Percentiles rank a stretch among this genome's conserved stretches.
Evolutionary conservation across 2,797 vertebrate species (phyloP).

Genomic region (Rhabdophis nuchalis): DNA sequence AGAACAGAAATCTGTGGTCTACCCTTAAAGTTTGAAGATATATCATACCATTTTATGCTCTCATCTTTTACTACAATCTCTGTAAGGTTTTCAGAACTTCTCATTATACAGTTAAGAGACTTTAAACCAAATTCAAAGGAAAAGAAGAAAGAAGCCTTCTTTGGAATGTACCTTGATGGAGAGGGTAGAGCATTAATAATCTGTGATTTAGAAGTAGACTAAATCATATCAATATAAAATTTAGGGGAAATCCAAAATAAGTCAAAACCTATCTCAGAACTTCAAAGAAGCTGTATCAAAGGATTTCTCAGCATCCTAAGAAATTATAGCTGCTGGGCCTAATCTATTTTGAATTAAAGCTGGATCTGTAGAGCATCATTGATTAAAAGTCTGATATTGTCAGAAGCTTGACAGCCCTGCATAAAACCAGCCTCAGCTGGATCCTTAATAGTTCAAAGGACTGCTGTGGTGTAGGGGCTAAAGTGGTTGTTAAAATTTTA

Average conservation of each 20-base stretch:
- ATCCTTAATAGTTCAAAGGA: not conserved
- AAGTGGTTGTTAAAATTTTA: not conserved
- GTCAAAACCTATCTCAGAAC: not conserved
- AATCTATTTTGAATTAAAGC: not conserved
- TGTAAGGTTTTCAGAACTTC: not conserved
- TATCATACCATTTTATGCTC: not conserved
- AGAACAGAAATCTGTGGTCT: not conserved
- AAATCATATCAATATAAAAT: not conserved
- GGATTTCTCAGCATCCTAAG: not conserved
- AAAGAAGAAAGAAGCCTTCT: not conserved
- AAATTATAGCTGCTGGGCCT: not conserved
- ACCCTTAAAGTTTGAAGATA: not conserved
- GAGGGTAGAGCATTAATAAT: not conserved
- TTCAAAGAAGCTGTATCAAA: not conserved
- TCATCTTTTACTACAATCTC: not conserved
- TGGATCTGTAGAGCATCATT: not conserved
- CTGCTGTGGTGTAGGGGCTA: not conserved
- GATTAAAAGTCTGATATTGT: not conserved
- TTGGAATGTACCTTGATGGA: not conserved
- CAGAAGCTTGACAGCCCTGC: not conserved
- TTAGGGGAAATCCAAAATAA: not conserved
- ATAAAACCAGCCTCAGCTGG: not conserved
- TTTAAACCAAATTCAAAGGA: not conserved
- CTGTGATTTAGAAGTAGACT: not conserved
- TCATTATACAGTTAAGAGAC: not conserved